Evolutionary conservation across 1,140 invertebrate genomes (phyloP), one percentile per base, ranked within the genome.

Genomic region (Atopsyche davidsoni): DNA sequence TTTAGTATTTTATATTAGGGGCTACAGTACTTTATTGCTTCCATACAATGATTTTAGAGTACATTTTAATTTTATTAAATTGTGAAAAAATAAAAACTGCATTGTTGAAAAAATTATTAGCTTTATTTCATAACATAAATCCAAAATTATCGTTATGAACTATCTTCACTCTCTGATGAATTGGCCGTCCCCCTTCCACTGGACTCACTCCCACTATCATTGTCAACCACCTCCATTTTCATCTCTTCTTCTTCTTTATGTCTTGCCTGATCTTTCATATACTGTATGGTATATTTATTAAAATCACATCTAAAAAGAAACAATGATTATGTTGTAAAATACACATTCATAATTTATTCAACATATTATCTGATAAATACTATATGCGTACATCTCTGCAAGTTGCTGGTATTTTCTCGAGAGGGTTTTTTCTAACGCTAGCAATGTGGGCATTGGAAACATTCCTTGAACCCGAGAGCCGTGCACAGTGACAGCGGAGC

Each of bases 371-470:
- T 23, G 6, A 11, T 19, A 47, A 38, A 22, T 21, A 36, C n/a
- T n/a, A 32, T 24, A 25, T 46, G 81, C 85, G 83, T 72, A 94
- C 88, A 95, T 81, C 78, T 90, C 91, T 45, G 82, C 80, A 1
- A 96, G 62, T 62, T 90, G 84, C 21, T 88, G 82, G 57, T 86
- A 84, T 70, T 86, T 87, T n/a, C 78, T 77, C 1, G 80, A 81
- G 18, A 95, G 68, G 61, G 81, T 85, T 66, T 92, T 92, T 61
- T 94, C 88, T 16, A 95, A 55, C 1, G 78, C 73, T 25, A 91
- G 64, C 2, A 96, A 62, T 0, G 78, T 74, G 0, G 82, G 78
- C 61, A 85, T 79, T 17, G 75, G 69, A 36, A 75, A 68, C 42
- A 70, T 69, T 22, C 66, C 65, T 44, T 69, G 65, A 14, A 53